These are phyloP conservation scores for Galleria mellonella DNA, from an alignment of 1,140 invertebrate genomes.

Conservation along the genomic window DNA sequence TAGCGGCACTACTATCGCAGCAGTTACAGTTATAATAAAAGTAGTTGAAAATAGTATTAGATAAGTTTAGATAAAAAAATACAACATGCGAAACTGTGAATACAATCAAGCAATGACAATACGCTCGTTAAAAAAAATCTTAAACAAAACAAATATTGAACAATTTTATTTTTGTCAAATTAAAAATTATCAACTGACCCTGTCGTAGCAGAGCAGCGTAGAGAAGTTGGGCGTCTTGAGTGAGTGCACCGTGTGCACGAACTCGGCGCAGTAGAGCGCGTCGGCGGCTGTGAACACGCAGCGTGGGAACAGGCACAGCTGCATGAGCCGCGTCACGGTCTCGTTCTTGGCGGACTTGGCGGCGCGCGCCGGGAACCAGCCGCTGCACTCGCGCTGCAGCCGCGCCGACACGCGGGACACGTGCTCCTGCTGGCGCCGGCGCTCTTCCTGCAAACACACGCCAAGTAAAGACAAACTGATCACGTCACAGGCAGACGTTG, in stretches of 20 bases:
- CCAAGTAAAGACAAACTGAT: background rate
- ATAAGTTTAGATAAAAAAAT: too few species aligned
- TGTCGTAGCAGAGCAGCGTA: conserved; percentile 96
- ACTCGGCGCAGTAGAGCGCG: conserved; percentile 97
- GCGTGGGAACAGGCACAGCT: conserved; percentile 96
- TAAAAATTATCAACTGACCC: too few species aligned
- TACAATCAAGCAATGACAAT: too few species aligned
- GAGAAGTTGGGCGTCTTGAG: conserved; percentile 98
- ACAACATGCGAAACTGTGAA: too few species aligned
- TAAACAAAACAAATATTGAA: too few species aligned
- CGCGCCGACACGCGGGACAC: conserved; percentile 84
- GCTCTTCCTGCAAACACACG: conserved; percentile 81
- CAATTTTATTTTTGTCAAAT: too few species aligned
- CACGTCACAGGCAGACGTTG: too few species aligned
- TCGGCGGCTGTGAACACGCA: conserved; percentile 94
- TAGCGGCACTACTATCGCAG: too few species aligned
- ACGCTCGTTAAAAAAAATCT: too few species aligned
- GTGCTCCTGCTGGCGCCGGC: conserved; percentile 94
- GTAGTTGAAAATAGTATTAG: too few species aligned
- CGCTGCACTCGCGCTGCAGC: conserved; percentile 89
- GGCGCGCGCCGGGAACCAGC: conserved; percentile 92
- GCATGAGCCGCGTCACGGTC: conserved; percentile 96
- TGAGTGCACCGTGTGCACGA: conserved; percentile 95
- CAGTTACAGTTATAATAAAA: too few species aligned
- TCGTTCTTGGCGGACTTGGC: conserved; percentile 95